Evolutionary conservation across 2,888 invertebrate genomes (phyloP), one percentile per base, ranked within the genome.

Genomic region (Cephus rjabovi): DNA sequence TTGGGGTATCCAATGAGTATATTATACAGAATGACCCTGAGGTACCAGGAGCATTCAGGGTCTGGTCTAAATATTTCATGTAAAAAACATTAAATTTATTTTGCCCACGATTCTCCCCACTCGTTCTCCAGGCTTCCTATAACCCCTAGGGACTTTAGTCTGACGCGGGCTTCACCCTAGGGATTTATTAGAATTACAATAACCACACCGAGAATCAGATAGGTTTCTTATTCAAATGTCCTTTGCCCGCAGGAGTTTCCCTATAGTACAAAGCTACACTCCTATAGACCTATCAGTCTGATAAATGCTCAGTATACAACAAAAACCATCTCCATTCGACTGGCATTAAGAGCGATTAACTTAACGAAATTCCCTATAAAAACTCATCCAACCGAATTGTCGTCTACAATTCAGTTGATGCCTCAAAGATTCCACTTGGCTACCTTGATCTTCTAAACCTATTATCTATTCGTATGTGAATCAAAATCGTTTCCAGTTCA

Each of bases 151-250:
- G 56, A 56, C 56, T 56, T 23, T 56, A 9, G 23, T 56, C 56
- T 23, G 23, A 9, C 9, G 56, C 56, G 9, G 56, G 31, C 71
- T 71, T 31, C 33, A 1, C 71, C 12, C 31, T 56, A 56, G 56
- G 34, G 34, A 33, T 71, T 31, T 34, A 71, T 71, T 71, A 71
- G 31, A 71, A 71, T 71, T 31, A 71, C 71, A 71, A 71, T 71
- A 71, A 71, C 71, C 71, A 11, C 71, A 31, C 71, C 71, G 33
- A 34, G 71, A 34, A 71, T 71, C 71, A 34, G 71, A 71, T 71
- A 71, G 71, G 71, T 71, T 71, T 71, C 31, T 71, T 71, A 71
- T 71, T 71, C 33, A 71, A 71, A 71, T 71, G 30, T 34, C 31
- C 33, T 56, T 56, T 23, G 56, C 56, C 56, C 23, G 23, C 23